phyloP scores from a whole-genome alignment of 2,888 invertebrate genomes.

The Stenoptilia bipunctidactyla region DNA sequence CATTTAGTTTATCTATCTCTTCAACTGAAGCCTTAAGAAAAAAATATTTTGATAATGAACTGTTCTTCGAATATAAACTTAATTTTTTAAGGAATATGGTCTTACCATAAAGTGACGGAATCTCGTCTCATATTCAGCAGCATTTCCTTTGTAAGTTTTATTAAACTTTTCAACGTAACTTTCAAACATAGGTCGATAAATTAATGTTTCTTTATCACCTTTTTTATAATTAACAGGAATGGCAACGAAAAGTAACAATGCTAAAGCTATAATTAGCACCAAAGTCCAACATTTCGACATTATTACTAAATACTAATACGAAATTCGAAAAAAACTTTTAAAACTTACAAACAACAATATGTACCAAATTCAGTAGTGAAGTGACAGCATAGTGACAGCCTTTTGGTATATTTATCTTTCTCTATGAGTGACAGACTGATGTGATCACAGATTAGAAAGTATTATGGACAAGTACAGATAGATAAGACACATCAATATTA shows the following conservation, averaged over 20 bases:
- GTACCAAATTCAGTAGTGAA: too few relatives aligned
- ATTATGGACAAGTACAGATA: too few relatives aligned
- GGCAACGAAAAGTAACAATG: constrained; percentile 45
- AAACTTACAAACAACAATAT: too few relatives aligned
- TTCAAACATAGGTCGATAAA: constrained; percentile 51
- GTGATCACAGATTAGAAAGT: too few relatives aligned
- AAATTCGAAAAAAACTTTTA: too few relatives aligned
- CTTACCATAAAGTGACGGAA: constrained; percentile 68
- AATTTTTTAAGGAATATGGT: not conserved
- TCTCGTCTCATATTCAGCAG: constrained; percentile 57
- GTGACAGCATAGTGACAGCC: too few relatives aligned
- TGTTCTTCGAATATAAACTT: constrained; percentile 2
- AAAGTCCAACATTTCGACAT: constrained; percentile 62
- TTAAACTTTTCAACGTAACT: constrained; percentile 65
- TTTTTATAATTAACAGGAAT: constrained; percentile 37
- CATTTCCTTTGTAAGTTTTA: constrained; percentile 60
- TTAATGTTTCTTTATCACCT: constrained; percentile 25
- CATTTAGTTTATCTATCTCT: constrained; percentile 60
- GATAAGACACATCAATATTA: too few relatives aligned
- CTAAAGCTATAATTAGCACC: constrained; percentile 35
- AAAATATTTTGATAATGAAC: constrained; percentile 1
- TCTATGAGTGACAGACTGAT: too few relatives aligned
- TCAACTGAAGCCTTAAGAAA: constrained; percentile 55
- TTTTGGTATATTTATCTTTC: too few relatives aligned
- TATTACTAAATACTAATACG: too few relatives aligned